Base-by-base conservation (phyloP, 2,888 invertebrate genomes). In the Ephialtes manifestator region DNA sequence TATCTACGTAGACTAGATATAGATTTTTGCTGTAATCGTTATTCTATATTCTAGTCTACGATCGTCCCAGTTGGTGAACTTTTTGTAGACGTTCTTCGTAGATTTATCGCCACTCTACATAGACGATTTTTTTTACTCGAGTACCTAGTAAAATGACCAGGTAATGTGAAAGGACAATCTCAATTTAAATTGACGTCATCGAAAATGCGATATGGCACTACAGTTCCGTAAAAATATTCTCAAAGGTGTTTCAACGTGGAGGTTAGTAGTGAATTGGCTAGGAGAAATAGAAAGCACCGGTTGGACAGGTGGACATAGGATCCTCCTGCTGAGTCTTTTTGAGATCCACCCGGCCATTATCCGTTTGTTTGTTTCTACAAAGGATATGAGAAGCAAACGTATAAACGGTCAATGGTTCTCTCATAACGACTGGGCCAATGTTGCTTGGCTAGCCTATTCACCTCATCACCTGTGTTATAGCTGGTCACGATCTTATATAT, bases 361-460 rank as follows among this genome's bases (percentile, higher is more conserved):
- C 43, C 78, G 81, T 81, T 85, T 85, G 84, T 85, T 85, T 85
- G 84, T 85, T 81, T 85, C 78, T 71, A 70, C 74, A 75, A 85
- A 58, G 72, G 70, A 77, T 58, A 77, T 13, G 48, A 43, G 58
- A 74, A 80, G 48, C 72, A 58, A 63, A 75, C 39, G 84, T 74
- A 75, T 39, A 39, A 70, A 46, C 80, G 68, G 65, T 83, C 79
- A 75, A 83, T 74, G 83, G 67, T 24, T 79, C 60, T 76, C 53
- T 18, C n/a, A 5, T 71, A 84, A 84, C 81, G 65, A 81, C 18
- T 71, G 80, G 76, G 58, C 75, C 83, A 70, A 46, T 43, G 48
- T 43, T 51, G 35, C 31, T n/a, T 35, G 11, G n/a, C 48, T 46
- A 28, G 15, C 53, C 7, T 24, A 48, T 39, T 15, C 13, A 8